Conservation (phyloP, 2,797 vertebrate species). For the Tachyglossus aculeatus region DNA sequence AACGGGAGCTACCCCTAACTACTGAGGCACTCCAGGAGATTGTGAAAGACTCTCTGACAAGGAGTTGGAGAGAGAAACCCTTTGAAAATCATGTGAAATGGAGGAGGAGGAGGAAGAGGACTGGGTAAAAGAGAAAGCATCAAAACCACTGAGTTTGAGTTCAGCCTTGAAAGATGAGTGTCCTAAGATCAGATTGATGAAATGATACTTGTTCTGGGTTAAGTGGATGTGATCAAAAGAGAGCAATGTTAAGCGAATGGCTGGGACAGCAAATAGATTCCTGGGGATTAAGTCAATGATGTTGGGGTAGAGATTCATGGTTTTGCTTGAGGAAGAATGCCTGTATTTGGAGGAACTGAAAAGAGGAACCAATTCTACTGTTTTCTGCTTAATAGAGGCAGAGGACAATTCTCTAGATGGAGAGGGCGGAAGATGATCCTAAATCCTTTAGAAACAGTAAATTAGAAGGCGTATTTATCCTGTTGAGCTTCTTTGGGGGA, state of each 20-base stretch:
- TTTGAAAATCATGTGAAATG: slow-evolving; percentile 42
- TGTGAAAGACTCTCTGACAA: slow-evolving; percentile 27
- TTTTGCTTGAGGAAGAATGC: slow-evolving; percentile 15
- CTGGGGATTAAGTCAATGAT: slow-evolving; percentile 28
- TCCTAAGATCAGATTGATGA: slow-evolving; percentile 3
- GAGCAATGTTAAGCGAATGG: slow-evolving; percentile 4
- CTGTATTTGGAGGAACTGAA: neutral
- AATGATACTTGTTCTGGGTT: slow-evolving; percentile 22
- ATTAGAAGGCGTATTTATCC: slow-evolving; percentile 1
- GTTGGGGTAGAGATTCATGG: slow-evolving; percentile 36
- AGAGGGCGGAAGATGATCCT: neutral
- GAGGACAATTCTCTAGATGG: neutral
- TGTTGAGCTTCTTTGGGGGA: neutral
- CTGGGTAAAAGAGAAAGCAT: slow-evolving; percentile 12
- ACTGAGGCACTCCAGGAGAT: slow-evolving; percentile 9
- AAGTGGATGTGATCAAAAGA: slow-evolving; percentile 29
- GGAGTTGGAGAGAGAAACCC: slow-evolving; percentile 13
- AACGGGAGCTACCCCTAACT: neutral
- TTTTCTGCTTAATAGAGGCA: neutral
- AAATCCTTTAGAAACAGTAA: neutral
- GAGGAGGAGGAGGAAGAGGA: slow-evolving; percentile 19
- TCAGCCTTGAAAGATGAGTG: slow-evolving; percentile 31
- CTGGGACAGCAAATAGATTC: slow-evolving; percentile 13
- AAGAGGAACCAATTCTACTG: neutral
- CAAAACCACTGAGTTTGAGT: slow-evolving; percentile 24